Base-by-base conservation (phyloP, 2,113 vertebrate genomes). In the Leucosticte australis region DNA sequence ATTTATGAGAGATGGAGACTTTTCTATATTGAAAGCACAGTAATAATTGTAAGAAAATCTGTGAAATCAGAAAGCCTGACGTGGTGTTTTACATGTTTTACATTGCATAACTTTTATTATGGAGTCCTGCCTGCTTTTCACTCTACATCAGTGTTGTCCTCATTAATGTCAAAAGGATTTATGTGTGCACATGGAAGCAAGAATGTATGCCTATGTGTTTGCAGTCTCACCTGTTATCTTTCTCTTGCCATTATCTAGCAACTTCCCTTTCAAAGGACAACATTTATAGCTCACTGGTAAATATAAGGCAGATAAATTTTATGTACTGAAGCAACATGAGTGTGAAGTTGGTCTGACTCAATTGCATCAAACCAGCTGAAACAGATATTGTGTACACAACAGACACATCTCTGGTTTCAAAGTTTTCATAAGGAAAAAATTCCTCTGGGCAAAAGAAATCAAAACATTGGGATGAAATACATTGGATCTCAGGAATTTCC, bases 251-350 rank as follows among this genome's bases (percentile, higher is more conserved):
- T 95, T 94, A 95, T 93, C 83, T 55, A 85, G 82, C 68, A 92
- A 86, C 75, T 90, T 95, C 62, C 83, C 76, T 92, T 94, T 60
- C 94, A 96, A 83, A 86, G 82, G 53, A 92, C 77, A 96, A 80
- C 94, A 94, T 96, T 97, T 95, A 94, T 75, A 94, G 95, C 89
- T 94, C 82, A 49, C 87, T 94, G 94, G 94, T 95, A 96, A 95
- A 95, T 92, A 96, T 53, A 94, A 95, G 80, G 67, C 62, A 95
- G 88, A 95, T 96, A 97, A 95, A 96, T 93, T 94, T 95, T 95
- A 95, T 83, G 88, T 92, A 89, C 88, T 94, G 87, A 93, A 96
- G 67, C 62, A 91, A 80, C 77, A 35, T 1, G 49, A 88, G 64
- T 83, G 68, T 44, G 83, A 94, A 95, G 93, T 65, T 75, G 50